phyloP scores from a whole-genome alignment of 2,888 invertebrate genomes.

The Acanthoscelides obtectus region DNA sequence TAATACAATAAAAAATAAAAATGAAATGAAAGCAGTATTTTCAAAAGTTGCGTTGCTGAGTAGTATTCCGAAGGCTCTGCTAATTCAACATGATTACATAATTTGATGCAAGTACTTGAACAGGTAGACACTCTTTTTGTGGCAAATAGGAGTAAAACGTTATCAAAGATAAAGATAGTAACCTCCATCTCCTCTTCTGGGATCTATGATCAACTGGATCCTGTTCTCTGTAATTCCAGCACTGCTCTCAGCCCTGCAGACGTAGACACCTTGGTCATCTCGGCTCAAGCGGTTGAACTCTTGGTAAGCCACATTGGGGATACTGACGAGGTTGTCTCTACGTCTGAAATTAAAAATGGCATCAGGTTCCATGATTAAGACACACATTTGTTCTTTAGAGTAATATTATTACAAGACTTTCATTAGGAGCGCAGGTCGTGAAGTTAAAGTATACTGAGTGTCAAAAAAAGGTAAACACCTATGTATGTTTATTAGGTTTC shows the following conservation, averaged over 20 bases:
- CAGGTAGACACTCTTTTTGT: conserved; percentile 7
- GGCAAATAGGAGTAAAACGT: conserved; percentile 30
- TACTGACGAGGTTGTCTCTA: neutral
- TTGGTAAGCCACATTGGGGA: conserved; percentile 37
- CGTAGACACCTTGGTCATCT: conserved; percentile 67
- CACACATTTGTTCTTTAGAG: too few species aligned
- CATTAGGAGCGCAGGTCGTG: too few species aligned
- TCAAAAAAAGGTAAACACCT: too few species aligned
- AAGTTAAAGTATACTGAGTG: too few species aligned
- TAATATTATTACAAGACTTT: too few species aligned
- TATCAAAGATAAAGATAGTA: conserved; percentile 23
- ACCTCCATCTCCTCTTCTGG: conserved; percentile 42
- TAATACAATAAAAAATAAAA: too few species aligned
- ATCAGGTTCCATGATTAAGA: too few species aligned
- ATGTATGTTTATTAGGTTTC: too few species aligned
- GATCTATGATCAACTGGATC: conserved; percentile 56
- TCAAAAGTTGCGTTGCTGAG: too few species aligned
- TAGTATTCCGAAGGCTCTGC: too few species aligned
- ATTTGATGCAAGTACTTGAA: conserved; percentile 4
- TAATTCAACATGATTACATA: too few species aligned
- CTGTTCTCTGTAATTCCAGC: conserved; percentile 62
- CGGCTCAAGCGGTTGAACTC: conserved; percentile 55
- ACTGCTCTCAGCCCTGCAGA: conserved; percentile 63
- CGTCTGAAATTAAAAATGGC: neutral
- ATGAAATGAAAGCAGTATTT: too few species aligned